phyloP scores from a whole-genome alignment of 2,797 vertebrate species.

The Typhlichthys subterraneus region DNA sequence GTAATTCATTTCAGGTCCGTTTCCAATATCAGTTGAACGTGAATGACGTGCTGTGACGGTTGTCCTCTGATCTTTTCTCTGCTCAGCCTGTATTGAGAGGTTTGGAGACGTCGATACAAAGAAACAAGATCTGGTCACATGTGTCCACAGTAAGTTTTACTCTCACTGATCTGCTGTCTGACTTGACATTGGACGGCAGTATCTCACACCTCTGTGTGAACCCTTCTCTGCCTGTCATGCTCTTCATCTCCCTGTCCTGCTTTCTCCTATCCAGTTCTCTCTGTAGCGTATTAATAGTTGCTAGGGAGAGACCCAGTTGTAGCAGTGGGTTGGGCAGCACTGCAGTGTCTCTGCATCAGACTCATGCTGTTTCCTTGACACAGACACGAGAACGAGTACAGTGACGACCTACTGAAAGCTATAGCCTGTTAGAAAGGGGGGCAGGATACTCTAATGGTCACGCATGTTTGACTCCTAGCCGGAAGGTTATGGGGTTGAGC shows the following conservation, averaged over 20 bases:
- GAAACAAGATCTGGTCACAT: slow-evolving; percentile 86
- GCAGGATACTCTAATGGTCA: too few relatives aligned
- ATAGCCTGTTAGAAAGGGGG: background rate
- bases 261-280: slow-evolving; percentile 2
- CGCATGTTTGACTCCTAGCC: too few relatives aligned
- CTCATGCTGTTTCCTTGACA: background rate
- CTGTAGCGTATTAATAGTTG: slow-evolving; percentile 16
- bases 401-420: too few relatives aligned
- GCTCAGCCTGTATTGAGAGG: slow-evolving; percentile 83
- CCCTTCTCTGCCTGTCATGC: background rate
- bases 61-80: slow-evolving; percentile 18
- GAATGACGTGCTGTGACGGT: background rate
- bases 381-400: background rate
- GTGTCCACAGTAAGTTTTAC: slow-evolving; percentile 90
- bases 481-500: too few relatives aligned
- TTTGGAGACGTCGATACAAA: slow-evolving; percentile 83
- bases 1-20: slow-evolving; percentile 14
- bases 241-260: background rate
- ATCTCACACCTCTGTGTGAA: background rate
- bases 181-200: background rate
- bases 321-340: slow-evolving; percentile 56
- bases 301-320: slow-evolving; percentile 21
- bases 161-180: slow-evolving; percentile 6
- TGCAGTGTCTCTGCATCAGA: slow-evolving; percentile 66
- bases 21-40: background rate